Evolutionary conservation across 2,888 invertebrate genomes (phyloP).

Genomic region (Drosophila anceps): DNA sequence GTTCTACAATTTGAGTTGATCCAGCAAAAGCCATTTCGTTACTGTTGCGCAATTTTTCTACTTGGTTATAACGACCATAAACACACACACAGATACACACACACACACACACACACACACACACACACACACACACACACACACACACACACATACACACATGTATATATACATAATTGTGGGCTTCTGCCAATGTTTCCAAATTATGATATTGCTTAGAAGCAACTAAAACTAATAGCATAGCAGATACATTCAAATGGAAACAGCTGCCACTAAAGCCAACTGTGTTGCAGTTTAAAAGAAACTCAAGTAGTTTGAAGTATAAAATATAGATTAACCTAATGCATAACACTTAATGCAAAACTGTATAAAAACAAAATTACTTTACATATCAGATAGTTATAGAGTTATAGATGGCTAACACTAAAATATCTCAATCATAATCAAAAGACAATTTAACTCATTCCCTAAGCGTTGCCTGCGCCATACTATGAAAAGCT

Average conservation of each 20-base stretch:
- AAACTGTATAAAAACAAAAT: not conserved
- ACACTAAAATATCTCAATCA: not conserved
- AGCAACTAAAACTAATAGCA: slow-evolving; percentile 13
- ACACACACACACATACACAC: not conserved
- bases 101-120: too few relatives aligned
- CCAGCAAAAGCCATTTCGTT: slow-evolving; percentile 32
- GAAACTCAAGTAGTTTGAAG: not conserved
- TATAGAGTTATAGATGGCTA: too few relatives aligned
- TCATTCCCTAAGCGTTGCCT: not conserved
- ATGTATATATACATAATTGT: not conserved
- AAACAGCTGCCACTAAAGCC: not conserved
- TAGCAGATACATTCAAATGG: slow-evolving; percentile 1
- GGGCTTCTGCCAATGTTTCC: not conserved
- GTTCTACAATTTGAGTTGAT: slow-evolving; percentile 62
- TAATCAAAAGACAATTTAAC: not conserved
- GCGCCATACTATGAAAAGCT: not conserved
- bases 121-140: not conserved
- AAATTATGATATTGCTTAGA: slow-evolving; percentile 15
- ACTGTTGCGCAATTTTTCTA: slow-evolving; percentile 17
- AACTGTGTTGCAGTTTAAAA: not conserved
- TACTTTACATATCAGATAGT: not conserved
- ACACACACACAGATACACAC: not conserved
- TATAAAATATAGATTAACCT: not conserved
- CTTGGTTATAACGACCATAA: not conserved
- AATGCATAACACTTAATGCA: not conserved